Evolutionary conservation across 2,888 invertebrate genomes (phyloP), one percentile per base, ranked within the genome.

Genomic region (Lycocerus yunnanus): DNA sequence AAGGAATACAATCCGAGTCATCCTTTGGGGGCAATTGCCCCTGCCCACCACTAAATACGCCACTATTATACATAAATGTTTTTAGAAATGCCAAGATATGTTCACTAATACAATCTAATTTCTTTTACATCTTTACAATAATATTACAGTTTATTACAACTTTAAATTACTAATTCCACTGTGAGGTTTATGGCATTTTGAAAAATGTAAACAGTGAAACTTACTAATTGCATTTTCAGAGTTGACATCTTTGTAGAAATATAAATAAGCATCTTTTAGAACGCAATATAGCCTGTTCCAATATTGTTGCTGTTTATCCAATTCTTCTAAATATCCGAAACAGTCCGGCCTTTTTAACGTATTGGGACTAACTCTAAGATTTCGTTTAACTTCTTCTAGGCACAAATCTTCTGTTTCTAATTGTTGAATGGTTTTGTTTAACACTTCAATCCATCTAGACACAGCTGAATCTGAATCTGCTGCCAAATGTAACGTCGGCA

Each of bases 241-340:
- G 84, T 93, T 94, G 3, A 93, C 93, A 85, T 97, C 96, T 80
- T 93, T 93, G 88, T 97, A 98, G 88, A 97, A 97, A 88, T 97
- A 98, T 18, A 98, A 90, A 81, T 97, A 97, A 61, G 97, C 98
- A 86, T 97, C 97, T 87, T 97, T 98, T 65, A 98, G 90, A 43
- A 98, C 95, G 89, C 97, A 97, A 88, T 97, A 98, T 69, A 97
- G 91, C 83, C 95, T 93, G 76, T 94, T 94, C 97, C 97, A 98
- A 15, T 95, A 93, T 84, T 95, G 94, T 90, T 95, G 94, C 82
- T 94, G 93, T 75, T 93, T 94, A 68, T 94, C 93, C 78, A 97
- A 90, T 88, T 97, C 97, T 88, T 93, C 92, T 74, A 98, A 90
- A 86, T 95, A 95, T n/a, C 98, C 98, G 84, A 94, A 95, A 87